Base-by-base conservation (phyloP, 2,888 invertebrate genomes). In the Aleiodes alternator region DNA sequence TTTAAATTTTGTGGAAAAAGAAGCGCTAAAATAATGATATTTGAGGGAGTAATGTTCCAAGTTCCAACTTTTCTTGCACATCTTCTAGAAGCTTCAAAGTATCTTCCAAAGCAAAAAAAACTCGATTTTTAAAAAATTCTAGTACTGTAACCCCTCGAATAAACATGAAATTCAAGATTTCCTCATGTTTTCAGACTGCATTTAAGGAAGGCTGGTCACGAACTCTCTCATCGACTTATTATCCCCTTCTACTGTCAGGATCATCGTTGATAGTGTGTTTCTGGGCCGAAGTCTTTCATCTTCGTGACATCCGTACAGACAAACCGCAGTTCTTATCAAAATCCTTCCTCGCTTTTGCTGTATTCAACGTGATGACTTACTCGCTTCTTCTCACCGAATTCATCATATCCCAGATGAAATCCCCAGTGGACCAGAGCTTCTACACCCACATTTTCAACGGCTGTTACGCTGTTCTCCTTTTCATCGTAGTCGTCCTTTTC, bases 221-320 rank as follows among this genome's bases (percentile, higher is more conserved):
- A 77, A 96, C 96, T 87, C 92, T 97, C 59, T 92, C 96, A 84
- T 96, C 96, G 31, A 96, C 97, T 0, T 97, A 96, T 90, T 97
- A 97, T 90, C 97, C 97, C 0, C 92, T 97, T 59, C 91, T 97
- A 75, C 93, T 97, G 92, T 96, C 96, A 9, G 96, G 97, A 70
- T 95, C 96, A 0, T 97, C 97, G 0, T 92, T 97, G 77, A 95
- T 97, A 81, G 97, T 97, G 80, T 97, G 97, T 90, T 96, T 97
- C 89, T 97, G 97, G 97, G 97, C 97, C 55, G 97, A 97, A 94
- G 95, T 96, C 68, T 97, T 97, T 90, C 97, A 97, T 88, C 91
- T 97, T 72, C 94, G 95, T 80, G 95, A 96, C 87, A 94, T 96
- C 81, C 94, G 94, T 79, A 97, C 95, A 94, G 97, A 97, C 89